Evolutionary conservation across 2,888 invertebrate genomes (phyloP), one percentile per base, ranked within the genome.

Genomic region (Ptychoptera contaminata): DNA sequence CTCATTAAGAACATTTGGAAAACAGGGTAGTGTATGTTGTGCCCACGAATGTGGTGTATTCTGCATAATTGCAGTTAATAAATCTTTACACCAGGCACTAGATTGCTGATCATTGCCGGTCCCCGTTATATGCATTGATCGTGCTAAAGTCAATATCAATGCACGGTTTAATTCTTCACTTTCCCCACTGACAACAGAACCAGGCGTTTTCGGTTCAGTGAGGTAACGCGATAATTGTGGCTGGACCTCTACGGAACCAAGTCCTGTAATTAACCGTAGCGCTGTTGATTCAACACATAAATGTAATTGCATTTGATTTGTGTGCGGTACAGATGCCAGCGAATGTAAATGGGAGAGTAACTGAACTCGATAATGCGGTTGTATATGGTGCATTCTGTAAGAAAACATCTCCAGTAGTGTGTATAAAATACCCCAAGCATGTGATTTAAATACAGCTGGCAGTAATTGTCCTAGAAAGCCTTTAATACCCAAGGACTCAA

Each of bases 1-100:
- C 55, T 92, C 92, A 41, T 83, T 80, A 5, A 94, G 70, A 7
- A 85, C 82, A 0, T 82, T 77, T 1, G 96, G 96, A 60, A 96
- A 94, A 58, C 91, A 91, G 51, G 85, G 81, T 14, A 94, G 66
- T 0, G 92, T 93, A 61, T 92, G 91, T 48, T 84, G 80, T 0
- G 93, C 88, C 94, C 94, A 96, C 54, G 86, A 82, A 61, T 93
- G 93, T 0, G 94, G 93, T 0, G 94, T 96, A 60, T 87, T 87
- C 52, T 90, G 86, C 77, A 90, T 87, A 16, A 96, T 90, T 0
- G 85, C 83, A 1, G 80, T 79, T 7, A 96, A 67, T 16, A 96
- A 69, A 56, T 96, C 94, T 57, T 87, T 85, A 54, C 92, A 92
- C 77, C 94, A 93, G 2, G 79, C 76, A 0, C 82, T 81, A n/a